phyloP scores from a whole-genome alignment of 2,797 vertebrate genomes.

The Cryptoprocta ferox region DNA sequence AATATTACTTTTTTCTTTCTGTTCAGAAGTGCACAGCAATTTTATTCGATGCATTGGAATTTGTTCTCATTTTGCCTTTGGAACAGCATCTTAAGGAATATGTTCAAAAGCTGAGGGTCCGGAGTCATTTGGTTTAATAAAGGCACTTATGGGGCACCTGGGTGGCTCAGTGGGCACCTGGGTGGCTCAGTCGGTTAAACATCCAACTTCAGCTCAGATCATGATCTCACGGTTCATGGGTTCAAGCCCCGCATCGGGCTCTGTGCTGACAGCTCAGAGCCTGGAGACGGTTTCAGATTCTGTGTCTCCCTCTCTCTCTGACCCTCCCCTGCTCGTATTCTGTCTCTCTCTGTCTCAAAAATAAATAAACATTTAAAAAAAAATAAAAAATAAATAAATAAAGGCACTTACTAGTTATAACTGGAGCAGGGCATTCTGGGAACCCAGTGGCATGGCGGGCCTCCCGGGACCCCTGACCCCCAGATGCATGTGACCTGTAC shows the following conservation, averaged over 20 bases:
- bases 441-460: neutral
- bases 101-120: neutral
- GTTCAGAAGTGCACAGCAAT: neutral
- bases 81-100: slow-evolving; percentile 12
- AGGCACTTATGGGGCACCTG: neutral
- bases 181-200: no score
- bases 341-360: no score
- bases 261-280: no score
- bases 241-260: no score
- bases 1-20: neutral
- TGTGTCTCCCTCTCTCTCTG: no score
- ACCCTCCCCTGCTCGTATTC: no score
- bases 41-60: neutral
- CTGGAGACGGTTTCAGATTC: no score
- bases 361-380: no score
- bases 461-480: neutral
- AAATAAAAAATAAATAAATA: neutral
- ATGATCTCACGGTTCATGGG: no score
- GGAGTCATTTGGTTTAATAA: neutral
- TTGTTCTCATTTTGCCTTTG: slow-evolving; percentile 22
- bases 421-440: neutral
- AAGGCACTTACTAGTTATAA: neutral
- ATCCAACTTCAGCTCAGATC: no score
- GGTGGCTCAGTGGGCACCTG: no score
- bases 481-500: neutral